Evolutionary conservation across 2,888 invertebrate species (phyloP), one percentile per base, ranked within the genome.

Genomic region (Trichogramma dendrolimi): DNA sequence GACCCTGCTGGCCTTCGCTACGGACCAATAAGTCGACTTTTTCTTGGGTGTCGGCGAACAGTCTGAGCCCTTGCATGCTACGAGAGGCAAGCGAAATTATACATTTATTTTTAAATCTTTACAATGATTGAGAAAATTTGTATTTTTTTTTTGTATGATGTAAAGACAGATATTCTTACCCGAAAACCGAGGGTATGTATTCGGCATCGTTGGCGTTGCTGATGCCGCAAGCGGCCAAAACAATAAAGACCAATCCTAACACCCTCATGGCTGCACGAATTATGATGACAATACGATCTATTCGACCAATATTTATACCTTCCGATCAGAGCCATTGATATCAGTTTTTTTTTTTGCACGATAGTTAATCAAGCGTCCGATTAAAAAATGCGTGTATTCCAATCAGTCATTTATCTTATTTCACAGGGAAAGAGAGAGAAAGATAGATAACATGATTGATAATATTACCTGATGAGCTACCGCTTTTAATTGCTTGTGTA

Each of bases 21-120:
- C 64, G 66, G 4, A 60, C 65, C 8, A 77, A 57, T 6, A 71
- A 58, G 0, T 42, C 42, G 1, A 70, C 49, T 43, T 76, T 65
- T 8, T 68, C 68, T 4, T 61, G 60, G 4, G 67, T 71, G 4
- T 71, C 62, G 57, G 69, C 70, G 2, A 47, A 61, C 14, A 76
- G 64, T 4, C 58, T 61, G 39, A 75, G 60, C 10, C 69, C 69
- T 58, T 76, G 73, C 73, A 73, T 72, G 5, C 77, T 77, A 59
- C 10, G 8, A 39, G 41, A 47, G 10, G 10, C n/a, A 47, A 47
- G 8, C 4, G 2, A 11, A 11, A 53, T 53, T 53, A 53, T n/a
- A 41, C 41, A 1, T 11, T 41, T 42, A 53, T 39, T 53, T 5
- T 53, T 8, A 3, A 38, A 7, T 39, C 8, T 5, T 39, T 6